Base-by-base conservation (phyloP, 2,797 vertebrate genomes). In the Danio aesculapii region DNA sequence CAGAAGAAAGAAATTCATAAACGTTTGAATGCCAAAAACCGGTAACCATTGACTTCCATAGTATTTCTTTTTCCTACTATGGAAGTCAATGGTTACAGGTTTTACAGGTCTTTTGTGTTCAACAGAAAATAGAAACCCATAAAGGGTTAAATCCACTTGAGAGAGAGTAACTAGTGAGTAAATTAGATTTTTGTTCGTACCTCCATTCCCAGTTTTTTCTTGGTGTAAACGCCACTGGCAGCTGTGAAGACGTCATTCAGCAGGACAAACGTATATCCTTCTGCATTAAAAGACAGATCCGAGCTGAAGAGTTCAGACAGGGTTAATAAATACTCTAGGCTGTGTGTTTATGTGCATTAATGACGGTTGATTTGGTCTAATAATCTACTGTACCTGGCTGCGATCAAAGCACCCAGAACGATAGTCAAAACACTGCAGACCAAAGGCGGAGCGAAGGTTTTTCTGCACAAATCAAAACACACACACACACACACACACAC, bases 181-280 rank as follows among this genome's bases (percentile, higher is more conserved):
- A 1, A 30, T 30, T 3, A 1, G 30, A 30, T 30, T 30, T 30
- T 30, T 30, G n/a, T 30, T 30, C 30, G 30, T 93, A 96, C 97
- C 95, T 98, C 95, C 43, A 89, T 90, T 79, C 94, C 93, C 0
- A 99, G 93, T 90, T 98, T 98, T 88, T 97, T 92, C 88, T 98
- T 98, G 53, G 94, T 97, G 89, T 96, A 98, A 88, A 98, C 96
- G 4, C 94, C 93, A 81, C 88, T 96, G 41, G 96, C 94, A 0
- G 97, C 97, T 21, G 98, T 98, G 90, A 98, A 96, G 85, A 94
- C 86, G 77, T 99, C 96, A 9, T 98, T 99, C 62, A 99, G 89
- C 82, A 99, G 92, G 49, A 98, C 96, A 79, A 95, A 96, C 0
- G 83, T 61, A 30, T 98, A 98, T 46, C 93, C 95, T 88, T 95